Evolutionary conservation across 2,113 vertebrate species (phyloP), one percentile per base, ranked within the genome.

Genomic region (Apteryx owenii): DNA sequence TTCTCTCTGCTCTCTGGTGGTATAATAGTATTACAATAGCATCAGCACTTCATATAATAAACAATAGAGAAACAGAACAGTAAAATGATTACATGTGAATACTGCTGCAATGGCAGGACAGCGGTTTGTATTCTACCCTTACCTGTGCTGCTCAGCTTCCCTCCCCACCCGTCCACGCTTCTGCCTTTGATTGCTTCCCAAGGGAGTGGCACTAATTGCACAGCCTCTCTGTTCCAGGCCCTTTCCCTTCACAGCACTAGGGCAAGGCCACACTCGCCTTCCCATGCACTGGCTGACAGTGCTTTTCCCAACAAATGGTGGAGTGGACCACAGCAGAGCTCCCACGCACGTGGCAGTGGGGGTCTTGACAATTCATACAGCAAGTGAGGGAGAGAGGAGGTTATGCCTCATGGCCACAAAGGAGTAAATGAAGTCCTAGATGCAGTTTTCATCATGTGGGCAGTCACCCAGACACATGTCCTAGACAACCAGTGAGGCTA

Each of bases 371-470:
- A 21, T 44, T 61, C 36, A 64, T 48, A 16, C 7, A 8, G 73
- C 31, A 19, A 56, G 42, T 16, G 18, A 72, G 42, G 19, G 20
- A 12, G 26, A 31, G 46, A 48, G 51, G 9, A 79, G 18, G 12
- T 28, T 38, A 66, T 4, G 12, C 70, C 51, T 20, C 2, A 1
- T 2, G 6, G 25, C 36, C 38, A 21, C 22, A 44, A 38, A 0
- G 0, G 46, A 36, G 20, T 12, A 48, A 50, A 7, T 5, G 8
- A 65, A 40, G 19, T 28, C 62, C 29, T 29, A 44, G 36, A 7
- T 19, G 20, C 40, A 42, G 26, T 40, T 78, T 28, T 40, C 21
- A 3, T n/a, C 3, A 0, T 2, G 6, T 26, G n/a, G 22, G 51
- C 91, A 65, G 26, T 12, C 77, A 38, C 19, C 9, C 42, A 51